Evolutionary conservation across 2,888 invertebrate species (phyloP).

Genomic region (Epinotia brunnichana): DNA sequence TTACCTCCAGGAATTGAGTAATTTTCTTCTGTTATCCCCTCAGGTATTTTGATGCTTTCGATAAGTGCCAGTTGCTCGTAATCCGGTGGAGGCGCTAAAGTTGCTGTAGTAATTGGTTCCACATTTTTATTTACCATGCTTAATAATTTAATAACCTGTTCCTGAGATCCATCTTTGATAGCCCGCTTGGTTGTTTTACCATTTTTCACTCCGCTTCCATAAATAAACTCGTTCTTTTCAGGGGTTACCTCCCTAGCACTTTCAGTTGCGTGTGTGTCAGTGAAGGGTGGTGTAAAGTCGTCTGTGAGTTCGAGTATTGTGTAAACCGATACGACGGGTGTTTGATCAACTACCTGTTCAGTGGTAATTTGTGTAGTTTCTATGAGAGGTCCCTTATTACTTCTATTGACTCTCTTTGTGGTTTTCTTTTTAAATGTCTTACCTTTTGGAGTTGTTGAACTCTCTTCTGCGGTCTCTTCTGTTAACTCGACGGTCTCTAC

Average conservation of each 20-base stretch:
- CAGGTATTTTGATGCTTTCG: slow-evolving; percentile 52
- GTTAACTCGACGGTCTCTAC: slow-evolving; percentile 43
- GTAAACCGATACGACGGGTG: slow-evolving; percentile 44
- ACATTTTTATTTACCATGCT: slow-evolving; percentile 55
- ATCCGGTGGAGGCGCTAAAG: slow-evolving; percentile 32
- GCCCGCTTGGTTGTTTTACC: slow-evolving; percentile 50
- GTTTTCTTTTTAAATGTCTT: too few species aligned
- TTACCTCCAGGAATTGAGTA: slow-evolving; percentile 53
- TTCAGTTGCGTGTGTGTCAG: slow-evolving; percentile 49
- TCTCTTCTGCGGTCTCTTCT: neutral
- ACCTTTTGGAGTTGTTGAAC: slow-evolving; percentile 3
- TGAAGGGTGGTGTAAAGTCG: slow-evolving; percentile 47
- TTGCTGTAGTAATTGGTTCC: slow-evolving; percentile 42
- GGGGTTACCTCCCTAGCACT: slow-evolving; percentile 48
- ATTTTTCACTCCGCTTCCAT: slow-evolving; percentile 60
- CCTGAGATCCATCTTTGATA: slow-evolving; percentile 56
- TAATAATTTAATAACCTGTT: slow-evolving; percentile 60
- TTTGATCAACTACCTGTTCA: slow-evolving; percentile 66
- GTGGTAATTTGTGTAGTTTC: slow-evolving; percentile 73
- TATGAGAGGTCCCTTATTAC: slow-evolving; percentile 50
- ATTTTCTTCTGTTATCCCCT: slow-evolving; percentile 55
- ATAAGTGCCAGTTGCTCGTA: slow-evolving; percentile 48
- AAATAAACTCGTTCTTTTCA: slow-evolving; percentile 61
- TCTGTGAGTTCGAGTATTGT: slow-evolving; percentile 54
- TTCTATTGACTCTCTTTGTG: too few species aligned